These are phyloP conservation scores for Agapornis canus DNA, from an alignment of 2,797 vertebrate genomes.

Conservation along the genomic window DNA sequence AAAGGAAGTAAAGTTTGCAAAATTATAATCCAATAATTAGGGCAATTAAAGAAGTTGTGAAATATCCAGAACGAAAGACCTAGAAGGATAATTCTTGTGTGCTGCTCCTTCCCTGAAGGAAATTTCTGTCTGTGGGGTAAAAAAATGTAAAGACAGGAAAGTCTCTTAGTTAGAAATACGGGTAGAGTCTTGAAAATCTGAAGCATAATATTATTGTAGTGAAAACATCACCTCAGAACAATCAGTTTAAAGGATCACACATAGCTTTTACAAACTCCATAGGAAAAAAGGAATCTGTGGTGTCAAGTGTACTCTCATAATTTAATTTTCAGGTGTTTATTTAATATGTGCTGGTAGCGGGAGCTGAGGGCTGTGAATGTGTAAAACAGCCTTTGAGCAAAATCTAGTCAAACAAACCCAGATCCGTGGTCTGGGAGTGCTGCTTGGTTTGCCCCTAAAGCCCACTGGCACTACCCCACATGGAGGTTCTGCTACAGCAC, in stretches of 20 bases:
- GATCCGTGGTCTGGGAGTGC: accelerated
- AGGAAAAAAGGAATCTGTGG: neutral
- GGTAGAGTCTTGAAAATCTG: neutral
- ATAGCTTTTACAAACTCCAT: neutral
- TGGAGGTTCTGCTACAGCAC: accelerated
- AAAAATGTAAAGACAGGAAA: neutral
- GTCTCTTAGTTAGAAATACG: neutral
- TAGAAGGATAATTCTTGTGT: neutral
- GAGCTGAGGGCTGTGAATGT: neutral
- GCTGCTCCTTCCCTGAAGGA: neutral
- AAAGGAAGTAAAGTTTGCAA: neutral
- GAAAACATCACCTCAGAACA: neutral
- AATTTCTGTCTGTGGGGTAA: neutral
- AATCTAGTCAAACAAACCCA: neutral
- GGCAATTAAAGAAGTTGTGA: slow-evolving; percentile 10
- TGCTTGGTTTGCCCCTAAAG: neutral
- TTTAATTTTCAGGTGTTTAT: neutral
- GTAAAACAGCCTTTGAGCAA: neutral
- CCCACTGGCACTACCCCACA: accelerated
- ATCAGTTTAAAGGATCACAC: neutral
- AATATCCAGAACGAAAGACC: neutral
- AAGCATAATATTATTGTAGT: neutral
- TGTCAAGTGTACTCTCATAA: neutral
- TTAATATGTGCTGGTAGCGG: neutral
- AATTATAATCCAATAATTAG: slow-evolving; percentile 29